Evolutionary conservation across 2,888 invertebrate genomes (phyloP).

Genomic region (Chouioia cunea): DNA sequence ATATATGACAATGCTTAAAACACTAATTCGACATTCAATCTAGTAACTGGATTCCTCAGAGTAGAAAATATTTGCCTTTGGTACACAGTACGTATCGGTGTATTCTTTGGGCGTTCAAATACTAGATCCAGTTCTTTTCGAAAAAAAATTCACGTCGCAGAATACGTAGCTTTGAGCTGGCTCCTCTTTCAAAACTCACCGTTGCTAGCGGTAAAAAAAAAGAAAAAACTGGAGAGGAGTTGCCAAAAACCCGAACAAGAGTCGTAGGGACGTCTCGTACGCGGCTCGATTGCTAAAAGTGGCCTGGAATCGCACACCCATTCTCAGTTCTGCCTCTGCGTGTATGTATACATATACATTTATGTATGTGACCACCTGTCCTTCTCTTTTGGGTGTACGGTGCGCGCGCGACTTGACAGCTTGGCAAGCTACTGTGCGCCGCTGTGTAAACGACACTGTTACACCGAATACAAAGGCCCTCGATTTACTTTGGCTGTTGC

Average conservation of each 20-base stretch:
- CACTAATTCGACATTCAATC: too few species aligned
- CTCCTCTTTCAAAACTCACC: too few species aligned
- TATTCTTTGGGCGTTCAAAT: too few species aligned
- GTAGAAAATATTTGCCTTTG: too few species aligned
- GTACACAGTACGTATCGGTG: too few species aligned
- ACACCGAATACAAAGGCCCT: conserved; percentile 2
- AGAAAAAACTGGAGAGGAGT: not conserved
- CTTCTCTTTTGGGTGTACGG: not conserved
- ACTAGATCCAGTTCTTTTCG: too few species aligned
- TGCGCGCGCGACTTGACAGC: conserved; percentile 6
- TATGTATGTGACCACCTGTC: conserved; percentile 19
- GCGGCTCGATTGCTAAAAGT: conserved; percentile 17
- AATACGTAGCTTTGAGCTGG: too few species aligned
- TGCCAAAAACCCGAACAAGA: not conserved
- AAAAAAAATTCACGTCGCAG: too few species aligned
- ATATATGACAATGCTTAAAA: too few species aligned
- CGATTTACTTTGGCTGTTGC: conserved; percentile 6
- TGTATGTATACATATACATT: too few species aligned
- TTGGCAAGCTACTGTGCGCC: conserved; percentile 1
- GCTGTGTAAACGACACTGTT: conserved; percentile 23
- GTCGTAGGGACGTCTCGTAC: not conserved
- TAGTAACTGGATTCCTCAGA: too few species aligned
- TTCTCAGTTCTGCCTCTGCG: not conserved
- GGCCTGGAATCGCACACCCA: conserved; percentile 30
- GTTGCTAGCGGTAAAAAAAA: not conserved